Conservation (phyloP, 2,888 invertebrate species). For the Thecocarcelia acutangulata region DNA sequence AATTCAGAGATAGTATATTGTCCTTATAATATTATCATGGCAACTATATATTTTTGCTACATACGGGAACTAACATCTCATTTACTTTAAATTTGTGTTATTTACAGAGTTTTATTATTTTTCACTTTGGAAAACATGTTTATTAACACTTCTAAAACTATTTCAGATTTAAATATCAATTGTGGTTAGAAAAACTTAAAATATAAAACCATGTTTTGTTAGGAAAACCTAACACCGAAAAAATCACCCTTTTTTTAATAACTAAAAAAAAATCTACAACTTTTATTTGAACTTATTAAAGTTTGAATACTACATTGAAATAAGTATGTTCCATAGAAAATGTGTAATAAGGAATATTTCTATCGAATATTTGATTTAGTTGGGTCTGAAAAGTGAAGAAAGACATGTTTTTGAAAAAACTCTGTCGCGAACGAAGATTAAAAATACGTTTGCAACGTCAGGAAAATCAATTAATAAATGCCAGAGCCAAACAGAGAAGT, state of each 20-base stretch:
- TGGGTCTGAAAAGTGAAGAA: slow-evolving; percentile 31
- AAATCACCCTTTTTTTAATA: slow-evolving; percentile 6
- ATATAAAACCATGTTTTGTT: background rate
- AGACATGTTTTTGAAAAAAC: slow-evolving; percentile 74
- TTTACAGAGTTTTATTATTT: no score
- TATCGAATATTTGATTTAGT: slow-evolving; percentile 18
- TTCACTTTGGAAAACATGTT: no score
- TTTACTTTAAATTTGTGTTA: no score
- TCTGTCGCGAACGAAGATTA: slow-evolving; percentile 73
- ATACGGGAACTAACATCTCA: no score
- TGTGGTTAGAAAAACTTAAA: no score
- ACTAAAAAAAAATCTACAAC: background rate
- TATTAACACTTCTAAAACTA: no score
- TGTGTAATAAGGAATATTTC: no score
- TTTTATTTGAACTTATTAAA: background rate
- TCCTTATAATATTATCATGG: no score
- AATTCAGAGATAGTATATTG: no score
- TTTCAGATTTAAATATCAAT: no score
- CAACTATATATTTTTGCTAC: no score
- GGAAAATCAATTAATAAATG: slow-evolving; percentile 74
- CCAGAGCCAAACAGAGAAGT: slow-evolving; percentile 72
- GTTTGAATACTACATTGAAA: background rate
- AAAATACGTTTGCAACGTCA: slow-evolving; percentile 74
- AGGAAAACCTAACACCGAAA: background rate
- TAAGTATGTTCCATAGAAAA: background rate